Percentiles rank a stretch among this genome's conserved stretches.
phyloP scores from a whole-genome alignment of 2,797 vertebrate genomes.

The Ptychadena robeensis region DNA sequence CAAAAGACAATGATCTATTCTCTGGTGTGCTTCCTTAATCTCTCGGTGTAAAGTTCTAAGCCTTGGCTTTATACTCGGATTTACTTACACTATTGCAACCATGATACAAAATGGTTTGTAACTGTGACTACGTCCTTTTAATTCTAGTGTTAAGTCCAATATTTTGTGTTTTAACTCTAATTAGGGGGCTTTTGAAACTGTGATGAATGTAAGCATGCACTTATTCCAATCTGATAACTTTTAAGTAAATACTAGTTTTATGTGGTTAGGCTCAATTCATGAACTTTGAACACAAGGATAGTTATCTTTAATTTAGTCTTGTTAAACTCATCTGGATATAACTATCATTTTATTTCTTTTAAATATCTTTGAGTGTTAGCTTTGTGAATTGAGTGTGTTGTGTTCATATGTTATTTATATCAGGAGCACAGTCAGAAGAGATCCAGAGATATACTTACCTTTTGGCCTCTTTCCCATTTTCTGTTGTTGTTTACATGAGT shows the following conservation, averaged over 20 bases:
- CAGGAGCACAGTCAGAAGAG: background rate
- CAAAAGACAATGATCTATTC: background rate
- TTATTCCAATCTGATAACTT: background rate
- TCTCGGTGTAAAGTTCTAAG: background rate
- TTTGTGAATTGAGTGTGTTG: no score
- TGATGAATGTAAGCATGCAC: background rate
- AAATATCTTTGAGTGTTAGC: no score
- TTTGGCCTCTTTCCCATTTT: background rate
- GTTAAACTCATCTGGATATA: no score
- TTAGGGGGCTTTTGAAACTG: no score
- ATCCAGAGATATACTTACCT: background rate
- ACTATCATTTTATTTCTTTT: no score
- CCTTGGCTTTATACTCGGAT: background rate
- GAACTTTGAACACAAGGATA: no score
- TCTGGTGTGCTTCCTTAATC: background rate
- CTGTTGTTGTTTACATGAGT: constrained; percentile 1
- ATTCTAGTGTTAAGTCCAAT: no score
- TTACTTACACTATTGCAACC: background rate
- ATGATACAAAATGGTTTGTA: background rate
- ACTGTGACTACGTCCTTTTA: background rate
- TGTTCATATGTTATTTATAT: no score
- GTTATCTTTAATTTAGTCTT: no score
- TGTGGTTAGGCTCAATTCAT: no score
- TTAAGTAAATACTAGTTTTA: no score
- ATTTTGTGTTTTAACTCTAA: background rate